These are phyloP conservation scores for Lathamus discolor DNA, from an alignment of 2,113 vertebrate species.

Conservation along the genomic window DNA sequence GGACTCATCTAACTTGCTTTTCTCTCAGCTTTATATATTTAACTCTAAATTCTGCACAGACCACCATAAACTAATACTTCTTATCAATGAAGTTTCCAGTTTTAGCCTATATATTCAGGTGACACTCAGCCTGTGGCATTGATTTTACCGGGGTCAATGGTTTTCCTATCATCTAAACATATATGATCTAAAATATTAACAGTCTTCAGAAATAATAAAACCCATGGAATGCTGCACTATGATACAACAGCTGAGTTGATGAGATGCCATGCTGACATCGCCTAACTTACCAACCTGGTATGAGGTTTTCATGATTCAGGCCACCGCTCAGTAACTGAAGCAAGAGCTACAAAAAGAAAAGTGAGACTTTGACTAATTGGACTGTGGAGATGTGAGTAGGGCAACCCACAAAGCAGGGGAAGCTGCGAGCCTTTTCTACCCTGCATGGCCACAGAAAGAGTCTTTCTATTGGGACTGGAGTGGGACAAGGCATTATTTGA, in stretches of 20 bases:
- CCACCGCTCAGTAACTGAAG: not conserved
- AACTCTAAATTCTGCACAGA: not conserved
- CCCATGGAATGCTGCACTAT: fast-evolving
- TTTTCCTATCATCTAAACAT: not conserved
- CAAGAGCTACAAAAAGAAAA: not conserved
- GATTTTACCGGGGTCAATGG: not conserved
- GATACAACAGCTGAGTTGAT: not conserved
- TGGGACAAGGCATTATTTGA: not conserved
- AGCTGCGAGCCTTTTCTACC: not conserved
- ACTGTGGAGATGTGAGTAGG: not conserved
- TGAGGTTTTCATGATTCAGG: not conserved
- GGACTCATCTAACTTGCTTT: not conserved
- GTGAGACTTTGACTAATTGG: not conserved
- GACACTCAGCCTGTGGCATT: not conserved
- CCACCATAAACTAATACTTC: not conserved
- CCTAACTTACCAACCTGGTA: not conserved
- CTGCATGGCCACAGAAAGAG: not conserved
- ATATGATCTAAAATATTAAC: not conserved
- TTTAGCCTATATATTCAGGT: not conserved
- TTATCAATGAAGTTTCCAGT: not conserved
- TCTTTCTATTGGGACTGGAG: not conserved
- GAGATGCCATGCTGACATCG: not conserved
- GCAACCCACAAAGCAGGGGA: not conserved
- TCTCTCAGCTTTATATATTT: not conserved
- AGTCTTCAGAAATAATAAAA: not conserved